Conservation (phyloP, 1,140 invertebrate species). For the Formica exsecta region DNA sequence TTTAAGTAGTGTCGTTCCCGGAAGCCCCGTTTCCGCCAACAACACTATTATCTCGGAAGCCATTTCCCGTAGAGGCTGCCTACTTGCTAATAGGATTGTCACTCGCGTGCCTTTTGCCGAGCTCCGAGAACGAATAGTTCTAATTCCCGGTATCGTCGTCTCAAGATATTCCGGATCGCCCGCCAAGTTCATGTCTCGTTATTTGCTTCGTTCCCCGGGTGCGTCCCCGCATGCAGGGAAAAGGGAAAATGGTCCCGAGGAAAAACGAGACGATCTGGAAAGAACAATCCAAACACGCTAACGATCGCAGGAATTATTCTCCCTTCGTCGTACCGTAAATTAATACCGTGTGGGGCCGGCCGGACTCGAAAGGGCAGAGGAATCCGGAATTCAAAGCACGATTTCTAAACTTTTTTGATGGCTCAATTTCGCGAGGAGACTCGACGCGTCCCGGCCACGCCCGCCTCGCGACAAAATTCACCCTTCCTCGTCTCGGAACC, state of each 20-base stretch:
- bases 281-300: slow-evolving; percentile 40
- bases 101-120: slow-evolving; percentile 75
- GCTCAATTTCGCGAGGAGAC: slow-evolving; percentile 80
- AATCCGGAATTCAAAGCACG: slow-evolving; percentile 78
- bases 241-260: background rate
- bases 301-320: slow-evolving; percentile 69
- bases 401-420: slow-evolving; percentile 81
- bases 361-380: slow-evolving; percentile 1
- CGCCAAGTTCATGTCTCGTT: slow-evolving; percentile 65
- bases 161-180: slow-evolving; percentile 66
- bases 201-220: background rate
- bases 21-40: slow-evolving; percentile 51
- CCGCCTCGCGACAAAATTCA: slow-evolving; percentile 41
- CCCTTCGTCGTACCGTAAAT: slow-evolving; percentile 69
- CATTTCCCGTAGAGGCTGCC: slow-evolving; percentile 72
- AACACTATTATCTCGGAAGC: slow-evolving; percentile 75
- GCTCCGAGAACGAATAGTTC: slow-evolving; percentile 67
- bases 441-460: slow-evolving; percentile 10
- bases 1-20: slow-evolving; percentile 24
- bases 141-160: slow-evolving; percentile 74
- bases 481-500: background rate
- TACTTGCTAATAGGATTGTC: slow-evolving; percentile 77
- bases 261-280: background rate
- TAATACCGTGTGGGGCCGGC: slow-evolving; percentile 58
- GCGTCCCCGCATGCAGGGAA: background rate